Evolutionary conservation across 2,888 invertebrate species (phyloP), one percentile per base, ranked within the genome.

Genomic region (Yponomeuta cagnagella): DNA sequence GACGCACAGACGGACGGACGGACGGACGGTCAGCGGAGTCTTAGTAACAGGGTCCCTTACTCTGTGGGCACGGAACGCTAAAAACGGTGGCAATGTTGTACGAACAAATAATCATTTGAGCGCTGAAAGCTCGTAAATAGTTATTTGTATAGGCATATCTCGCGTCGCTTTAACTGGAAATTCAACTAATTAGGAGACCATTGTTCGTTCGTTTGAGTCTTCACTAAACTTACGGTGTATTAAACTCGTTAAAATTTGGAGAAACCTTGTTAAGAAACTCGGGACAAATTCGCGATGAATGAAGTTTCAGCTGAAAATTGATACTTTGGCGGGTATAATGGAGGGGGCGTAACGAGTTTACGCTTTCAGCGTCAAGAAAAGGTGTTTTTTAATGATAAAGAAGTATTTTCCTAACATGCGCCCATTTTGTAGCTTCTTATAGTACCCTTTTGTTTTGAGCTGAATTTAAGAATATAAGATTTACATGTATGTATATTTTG

Each of bases 301-400:
- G 52, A 65, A 65, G 65, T 65, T 65, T 65, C 30, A 10, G 33
- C 31, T 65, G 65, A 33, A 65, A 65, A 65, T 65, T 65, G 65
- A 65, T 65, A 65, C 65, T 65, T 65, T 10, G 12, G 65, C 10
- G 65, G 15, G 15, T 8, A 8, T 58, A 15, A 58, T 43, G 43
- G 43, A 15, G 52, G 52, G 1, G 52, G 15, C 52, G 15, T 58
- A 15, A 58, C 52, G 52, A 58, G 15, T 58, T 58, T 58, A 58
- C 15, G 15, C 52, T 58, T 58, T 58, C 52, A 58, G 52, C 12
- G 52, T 58, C 52, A 58, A 10, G 52, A 12, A 10, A 58, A 58
- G 52, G 52, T 58, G 43, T 43, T 43, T 37, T 37, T 43, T 43
- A 43, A 43, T 9, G 43, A 43, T 43, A 43, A 43, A 4, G 6